phyloP scores from a whole-genome alignment of 1,140 invertebrate genomes.

The Camponotus pennsylvanicus region DNA sequence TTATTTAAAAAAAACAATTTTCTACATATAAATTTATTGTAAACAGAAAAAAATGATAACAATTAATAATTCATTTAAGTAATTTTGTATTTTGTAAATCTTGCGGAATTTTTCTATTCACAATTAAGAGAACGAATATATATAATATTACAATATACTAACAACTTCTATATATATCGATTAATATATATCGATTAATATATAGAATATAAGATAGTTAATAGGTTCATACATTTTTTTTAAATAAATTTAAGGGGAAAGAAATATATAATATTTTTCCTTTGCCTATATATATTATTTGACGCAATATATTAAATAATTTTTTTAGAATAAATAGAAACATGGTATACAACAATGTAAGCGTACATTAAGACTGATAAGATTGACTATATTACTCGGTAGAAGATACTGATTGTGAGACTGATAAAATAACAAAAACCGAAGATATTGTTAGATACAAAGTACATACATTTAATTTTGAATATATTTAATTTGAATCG shows the following conservation, averaged over 20 bases:
- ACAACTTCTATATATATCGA: too few species aligned
- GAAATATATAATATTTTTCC: background rate
- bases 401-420: background rate
- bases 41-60: background rate
- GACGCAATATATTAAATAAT: background rate
- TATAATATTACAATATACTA: too few species aligned
- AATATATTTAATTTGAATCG: slow-evolving; percentile 52
- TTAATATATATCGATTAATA: too few species aligned
- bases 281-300: background rate
- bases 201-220: too few species aligned
- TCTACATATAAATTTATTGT: background rate
- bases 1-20: background rate
- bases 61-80: background rate
- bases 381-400: background rate
- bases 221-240: too few species aligned
- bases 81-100: background rate
- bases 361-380: background rate
- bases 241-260: background rate
- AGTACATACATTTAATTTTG: slow-evolving; percentile 19
- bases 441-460: background rate
- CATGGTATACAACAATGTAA: background rate
- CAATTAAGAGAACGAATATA: background rate
- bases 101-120: background rate
- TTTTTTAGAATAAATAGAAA: background rate
- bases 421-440: slow-evolving; percentile 13